A percentile compares a stretch with the other conserved stretches of the same genome.
Evolutionary conservation across 2,888 invertebrate genomes (phyloP).

Genomic region (Troides aeacus): DNA sequence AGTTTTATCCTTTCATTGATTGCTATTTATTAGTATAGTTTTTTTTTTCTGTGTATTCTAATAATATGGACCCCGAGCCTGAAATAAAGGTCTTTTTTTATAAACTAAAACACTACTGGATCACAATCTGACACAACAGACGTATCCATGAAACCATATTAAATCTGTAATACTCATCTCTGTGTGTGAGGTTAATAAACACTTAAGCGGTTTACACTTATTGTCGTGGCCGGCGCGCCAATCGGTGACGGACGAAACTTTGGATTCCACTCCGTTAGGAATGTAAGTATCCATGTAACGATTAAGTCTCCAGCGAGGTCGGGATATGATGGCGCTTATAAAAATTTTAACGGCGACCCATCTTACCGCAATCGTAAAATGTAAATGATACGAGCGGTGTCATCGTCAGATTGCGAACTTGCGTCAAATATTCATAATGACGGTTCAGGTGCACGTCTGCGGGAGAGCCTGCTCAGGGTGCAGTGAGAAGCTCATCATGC

Average conservation of each 20-base stretch:
- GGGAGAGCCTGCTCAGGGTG: not conserved
- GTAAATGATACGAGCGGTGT: constrained; percentile 36
- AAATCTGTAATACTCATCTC: too few relatives aligned
- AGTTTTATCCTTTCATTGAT: too few relatives aligned
- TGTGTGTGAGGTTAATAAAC: too few relatives aligned
- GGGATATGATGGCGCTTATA: constrained; percentile 36
- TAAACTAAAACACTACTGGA: too few relatives aligned
- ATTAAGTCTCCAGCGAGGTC: constrained; percentile 33
- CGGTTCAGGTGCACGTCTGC: constrained; percentile 5
- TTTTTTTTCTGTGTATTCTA: too few relatives aligned
- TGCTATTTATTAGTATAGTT: too few relatives aligned
- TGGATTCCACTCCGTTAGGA: constrained; percentile 18
- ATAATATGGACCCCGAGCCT: too few relatives aligned
- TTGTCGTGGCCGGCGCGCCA: not conserved
- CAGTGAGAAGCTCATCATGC: too few relatives aligned
- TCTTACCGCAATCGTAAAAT: constrained; percentile 35
- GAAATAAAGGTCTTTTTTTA: too few relatives aligned
- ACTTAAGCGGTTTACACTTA: too few relatives aligned
- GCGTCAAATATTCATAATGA: constrained; percentile 28
- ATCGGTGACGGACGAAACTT: constrained; percentile 3
- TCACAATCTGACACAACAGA: too few relatives aligned
- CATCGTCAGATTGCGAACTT: constrained; percentile 35
- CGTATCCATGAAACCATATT: too few relatives aligned
- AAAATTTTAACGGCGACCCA: constrained; percentile 38
- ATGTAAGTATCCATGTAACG: constrained; percentile 31